Evolutionary conservation across 92 coral and sea anemone genomes (phyloP), one percentile per base, ranked within the genome.

Genomic region (Phenganax stokvisi): DNA sequence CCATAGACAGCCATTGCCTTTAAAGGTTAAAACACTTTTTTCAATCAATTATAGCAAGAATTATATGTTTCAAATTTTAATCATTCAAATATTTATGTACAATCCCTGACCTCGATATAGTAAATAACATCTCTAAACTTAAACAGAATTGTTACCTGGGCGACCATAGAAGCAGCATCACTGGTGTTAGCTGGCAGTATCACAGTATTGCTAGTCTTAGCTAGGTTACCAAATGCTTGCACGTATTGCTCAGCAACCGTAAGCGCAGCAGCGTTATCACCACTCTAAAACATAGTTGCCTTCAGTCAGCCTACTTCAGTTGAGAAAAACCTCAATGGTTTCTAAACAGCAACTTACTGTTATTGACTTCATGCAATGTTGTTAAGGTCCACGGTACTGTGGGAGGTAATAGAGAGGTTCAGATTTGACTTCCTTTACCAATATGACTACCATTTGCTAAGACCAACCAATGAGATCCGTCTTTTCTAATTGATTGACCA

Each of bases 1-100:
- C 92, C 93, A 74, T 94, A 94, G 17, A 94, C 98, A n/a, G 98
- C 98, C 75, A 94, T 31, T 10, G 98, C 98, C 98, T 94, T 70
- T 20, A 58, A 73, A 12, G 25, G 13, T 16, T 28, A 11, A 69
- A 75, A 59, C 16, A 15, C 56, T 10, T n/a, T 54, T 28, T 44
- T 65, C 16, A 65, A 28, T 17, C 30, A 65, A 44, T 65, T 17
- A 17, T 17, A 5, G 25, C 71, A 11, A 6, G 25, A 28, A 9
- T 5, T 44, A 65, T 3, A 1, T 65, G 15, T 59, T 20, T 17
- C 10, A 65, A 59, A 6, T 20, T 59, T 59, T 59, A 59, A 59
- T 59, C 16, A 59, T 7, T 59, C 25, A 59, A 20, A 59, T 59
- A 13, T 59, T 59, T 59, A 13, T 13, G 16, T 59, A 59, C 25